phyloP scores from a whole-genome alignment of 2,797 vertebrate species.

The Huso huso region DNA sequence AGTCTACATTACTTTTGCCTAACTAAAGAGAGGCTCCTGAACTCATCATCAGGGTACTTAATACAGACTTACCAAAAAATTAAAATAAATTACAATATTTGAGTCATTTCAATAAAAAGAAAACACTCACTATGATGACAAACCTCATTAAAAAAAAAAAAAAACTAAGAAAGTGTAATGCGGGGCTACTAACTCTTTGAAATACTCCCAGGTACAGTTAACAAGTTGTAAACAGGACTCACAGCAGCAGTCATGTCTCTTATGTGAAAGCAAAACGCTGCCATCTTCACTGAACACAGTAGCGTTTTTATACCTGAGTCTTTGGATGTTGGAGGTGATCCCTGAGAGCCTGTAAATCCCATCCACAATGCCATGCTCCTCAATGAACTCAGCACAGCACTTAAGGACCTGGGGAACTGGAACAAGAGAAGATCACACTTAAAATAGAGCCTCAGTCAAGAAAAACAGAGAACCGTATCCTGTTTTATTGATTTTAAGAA shows the following conservation, averaged over 20 bases:
- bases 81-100: too few relatives aligned
- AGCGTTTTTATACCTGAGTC: slow-evolving; percentile 65
- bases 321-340: slow-evolving; percentile 93
- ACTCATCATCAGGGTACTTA: too few relatives aligned
- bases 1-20: too few relatives aligned
- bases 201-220: background rate
- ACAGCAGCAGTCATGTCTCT: too few relatives aligned
- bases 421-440: slow-evolving; percentile 12
- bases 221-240: background rate
- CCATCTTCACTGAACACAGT: background rate
- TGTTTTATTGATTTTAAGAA: too few relatives aligned
- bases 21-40: too few relatives aligned
- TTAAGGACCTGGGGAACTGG: slow-evolving; percentile 88
- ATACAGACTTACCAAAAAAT: too few relatives aligned
- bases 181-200: background rate
- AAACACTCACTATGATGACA: slow-evolving; percentile 82
- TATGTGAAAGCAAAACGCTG: background rate
- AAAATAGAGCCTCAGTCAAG: too few relatives aligned
- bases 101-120: too few relatives aligned
- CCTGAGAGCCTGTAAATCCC: slow-evolving; percentile 95
- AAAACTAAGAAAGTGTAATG: background rate
- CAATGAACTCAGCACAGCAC: slow-evolving; percentile 92
- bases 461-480: too few relatives aligned
- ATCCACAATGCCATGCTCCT: slow-evolving; percentile 89
- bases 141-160: background rate